These are phyloP conservation scores for Rhyacophila brunnea DNA, from an alignment of 1,140 invertebrate species.

Conservation along the genomic window DNA sequence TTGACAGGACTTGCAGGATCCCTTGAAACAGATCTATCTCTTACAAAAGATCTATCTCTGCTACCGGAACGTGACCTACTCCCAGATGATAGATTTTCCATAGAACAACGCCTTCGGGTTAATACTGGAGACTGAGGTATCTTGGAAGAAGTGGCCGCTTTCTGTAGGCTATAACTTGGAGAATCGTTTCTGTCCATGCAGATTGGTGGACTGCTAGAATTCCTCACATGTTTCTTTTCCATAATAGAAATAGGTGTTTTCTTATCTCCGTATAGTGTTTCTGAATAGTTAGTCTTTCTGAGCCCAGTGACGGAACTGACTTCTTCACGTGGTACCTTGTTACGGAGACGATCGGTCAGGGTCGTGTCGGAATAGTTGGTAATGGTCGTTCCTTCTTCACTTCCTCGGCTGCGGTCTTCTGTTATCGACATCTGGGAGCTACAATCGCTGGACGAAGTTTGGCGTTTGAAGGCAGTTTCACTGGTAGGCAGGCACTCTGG, in stretches of 20 bases:
- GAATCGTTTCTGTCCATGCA: constrained; percentile 56
- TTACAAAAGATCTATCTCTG: constrained; percentile 34
- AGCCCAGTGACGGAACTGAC: constrained; percentile 66
- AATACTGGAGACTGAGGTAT: constrained; percentile 48
- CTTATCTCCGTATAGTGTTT: constrained; percentile 55
- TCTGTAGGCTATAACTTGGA: constrained; percentile 48
- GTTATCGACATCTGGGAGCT: constrained; percentile 23
- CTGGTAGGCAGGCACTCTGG: constrained; percentile 13
- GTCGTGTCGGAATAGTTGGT: constrained; percentile 33
- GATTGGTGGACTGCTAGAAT: constrained; percentile 52
- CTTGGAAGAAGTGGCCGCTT: constrained; percentile 41
- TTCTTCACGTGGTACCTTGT: constrained; percentile 60
- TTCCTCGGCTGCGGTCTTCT: constrained; percentile 21
- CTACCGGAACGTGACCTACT: constrained; percentile 45
- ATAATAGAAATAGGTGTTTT: constrained; percentile 48
- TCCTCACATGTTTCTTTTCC: constrained; percentile 44
- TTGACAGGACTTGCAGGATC: constrained; percentile 37
- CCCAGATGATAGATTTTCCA: constrained; percentile 40
- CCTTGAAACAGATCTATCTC: constrained; percentile 27
- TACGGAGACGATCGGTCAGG: constrained; percentile 47
- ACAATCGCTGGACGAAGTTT: constrained; percentile 19
- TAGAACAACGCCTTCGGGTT: constrained; percentile 34
- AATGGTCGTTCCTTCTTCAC: constrained; percentile 11
- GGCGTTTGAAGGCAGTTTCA: constrained; percentile 18
- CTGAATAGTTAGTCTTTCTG: constrained; percentile 62